Conservation (phyloP, 2,888 invertebrate genomes). For the Chromoteleia sp. region DNA sequence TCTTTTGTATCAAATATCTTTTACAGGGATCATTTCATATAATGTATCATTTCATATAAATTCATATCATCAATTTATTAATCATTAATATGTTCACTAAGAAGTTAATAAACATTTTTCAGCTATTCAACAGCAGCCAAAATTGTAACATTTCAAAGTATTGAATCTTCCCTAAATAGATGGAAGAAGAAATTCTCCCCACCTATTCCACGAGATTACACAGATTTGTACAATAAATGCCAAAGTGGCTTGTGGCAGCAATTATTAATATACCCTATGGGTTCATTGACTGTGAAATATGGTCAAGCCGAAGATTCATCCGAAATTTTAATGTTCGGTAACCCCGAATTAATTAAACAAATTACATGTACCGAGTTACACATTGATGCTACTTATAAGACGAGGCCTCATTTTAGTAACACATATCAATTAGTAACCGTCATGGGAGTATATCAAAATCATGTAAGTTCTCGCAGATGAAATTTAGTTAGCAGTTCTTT, state of each 20-base stretch:
- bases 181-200: conserved; percentile 21
- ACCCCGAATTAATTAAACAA: conserved; percentile 3
- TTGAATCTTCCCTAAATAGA: background rate
- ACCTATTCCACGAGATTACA: background rate
- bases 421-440: conserved; percentile 14
- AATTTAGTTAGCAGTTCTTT: too few relatives aligned
- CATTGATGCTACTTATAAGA: conserved; percentile 21
- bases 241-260: background rate
- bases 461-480: too few relatives aligned
- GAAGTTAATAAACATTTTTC: too few relatives aligned
- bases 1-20: too few relatives aligned
- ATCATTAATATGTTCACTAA: too few relatives aligned
- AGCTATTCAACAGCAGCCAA: conserved; percentile 4
- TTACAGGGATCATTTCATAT: too few relatives aligned
- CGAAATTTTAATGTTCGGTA: background rate
- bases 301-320: background rate
- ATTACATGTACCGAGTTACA: background rate
- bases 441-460: conserved; percentile 19
- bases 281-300: background rate
- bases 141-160: background rate
- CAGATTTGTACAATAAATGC: background rate
- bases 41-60: too few relatives aligned
- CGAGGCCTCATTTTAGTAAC: background rate
- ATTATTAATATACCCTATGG: conserved; percentile 5
- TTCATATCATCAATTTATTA: too few relatives aligned